Evolutionary conservation across 2,797 vertebrate species (phyloP).

Genomic region (Selene dorsalis): DNA sequence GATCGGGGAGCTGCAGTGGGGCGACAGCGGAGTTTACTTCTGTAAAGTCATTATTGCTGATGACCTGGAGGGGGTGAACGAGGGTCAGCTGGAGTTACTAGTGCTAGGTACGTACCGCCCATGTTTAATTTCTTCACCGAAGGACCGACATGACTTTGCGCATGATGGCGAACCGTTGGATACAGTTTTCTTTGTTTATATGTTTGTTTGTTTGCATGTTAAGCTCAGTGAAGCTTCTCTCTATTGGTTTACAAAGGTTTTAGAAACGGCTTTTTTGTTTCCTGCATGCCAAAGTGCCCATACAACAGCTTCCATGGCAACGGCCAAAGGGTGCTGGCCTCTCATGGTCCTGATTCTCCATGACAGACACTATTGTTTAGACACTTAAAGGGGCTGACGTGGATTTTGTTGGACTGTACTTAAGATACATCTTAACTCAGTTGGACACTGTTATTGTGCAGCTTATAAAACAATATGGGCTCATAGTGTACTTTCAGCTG

Average conservation of each 20-base stretch:
- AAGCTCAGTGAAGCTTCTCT: conserved; percentile 2
- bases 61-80: conserved; percentile 94
- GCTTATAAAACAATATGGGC: conserved; percentile 10
- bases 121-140: background rate
- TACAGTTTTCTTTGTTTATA: background rate
- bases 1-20: conserved; percentile 95
- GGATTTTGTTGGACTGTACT: conserved; percentile 31
- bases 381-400: conserved; percentile 41
- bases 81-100: conserved; percentile 92
- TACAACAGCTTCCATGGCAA: conserved; percentile 87
- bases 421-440: conserved; percentile 22
- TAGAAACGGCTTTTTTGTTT: conserved; percentile 68
- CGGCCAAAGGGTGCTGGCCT: conserved; percentile 83
- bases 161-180: background rate
- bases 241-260: conserved; percentile 19
- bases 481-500: background rate
- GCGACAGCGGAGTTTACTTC: conserved; percentile 97
- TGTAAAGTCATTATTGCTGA: conserved; percentile 93
- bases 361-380: conserved; percentile 78
- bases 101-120: conserved; percentile 89
- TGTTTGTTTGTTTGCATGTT: conserved; percentile 22
- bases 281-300: conserved; percentile 79
- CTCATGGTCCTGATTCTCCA: conserved; percentile 86
- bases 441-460: conserved; percentile 33
- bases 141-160: background rate